Base-by-base conservation (phyloP, 2,888 invertebrate species). In the Stegophylla sp. region DNA sequence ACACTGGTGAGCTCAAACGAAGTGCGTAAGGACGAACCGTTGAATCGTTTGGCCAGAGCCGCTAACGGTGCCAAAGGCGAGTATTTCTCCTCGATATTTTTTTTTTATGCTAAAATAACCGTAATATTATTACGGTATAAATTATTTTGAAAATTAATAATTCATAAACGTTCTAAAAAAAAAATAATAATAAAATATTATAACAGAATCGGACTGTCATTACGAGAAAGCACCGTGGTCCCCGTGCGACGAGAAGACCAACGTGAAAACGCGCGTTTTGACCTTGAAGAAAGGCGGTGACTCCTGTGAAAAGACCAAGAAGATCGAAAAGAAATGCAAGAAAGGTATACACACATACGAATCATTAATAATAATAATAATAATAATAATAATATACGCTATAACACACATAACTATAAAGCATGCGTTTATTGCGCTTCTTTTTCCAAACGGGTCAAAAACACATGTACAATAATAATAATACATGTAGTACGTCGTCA, bases 291-390 rank as follows among this genome's bases (percentile, higher is more conserved):
- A 95, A 88, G 94, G 94, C 86, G 94, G 94, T 56, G 94, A 94
- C 61, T 89, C 91, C 83, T 95, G 95, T 87, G 94, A 94, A 86
- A 91, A 90, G 84, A 91, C 92, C 85, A 94, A 94, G 88, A 93
- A 92, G 83, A 93, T 95, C 85, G 93, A 94, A 87, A 95, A 95
- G 89, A 95, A 94, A 86, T 95, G 95, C 91, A 95, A 94, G 89
- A 95, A 94, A 91, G 93, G 95, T 94, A 88, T 86, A 86, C 43
- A 56, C n/a, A 67, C 45, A 23, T 82, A 34, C 48, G 59, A n/a
- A 3, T 23, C 12, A 63, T 15, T 63, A 45, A 3, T 23, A 10
- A 63, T 9, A 45, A 5, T 48, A 15, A 13, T n/a, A n/a, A n/a
- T n/a, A n/a, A n/a, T n/a, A n/a, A n/a, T n/a, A n/a, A n/a, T n/a